Evolutionary conservation across 2,113 vertebrate species (phyloP).

Genomic region (Lutjanus erythropterus): DNA sequence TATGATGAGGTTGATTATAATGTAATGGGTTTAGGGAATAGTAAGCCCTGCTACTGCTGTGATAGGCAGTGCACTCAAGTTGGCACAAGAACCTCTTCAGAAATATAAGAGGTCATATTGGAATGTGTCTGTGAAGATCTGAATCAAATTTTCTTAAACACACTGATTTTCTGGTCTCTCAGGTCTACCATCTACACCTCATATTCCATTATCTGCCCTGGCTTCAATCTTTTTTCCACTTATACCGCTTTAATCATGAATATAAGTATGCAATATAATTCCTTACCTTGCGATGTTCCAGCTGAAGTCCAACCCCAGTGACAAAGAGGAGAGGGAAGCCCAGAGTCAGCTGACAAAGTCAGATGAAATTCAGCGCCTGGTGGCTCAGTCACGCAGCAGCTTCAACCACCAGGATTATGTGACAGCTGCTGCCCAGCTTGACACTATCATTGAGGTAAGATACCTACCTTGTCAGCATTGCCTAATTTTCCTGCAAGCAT

Average conservation of each 20-base stretch:
- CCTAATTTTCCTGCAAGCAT: background rate
- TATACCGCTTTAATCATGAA: background rate
- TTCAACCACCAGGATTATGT: slow-evolving; percentile 86
- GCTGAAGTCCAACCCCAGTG: slow-evolving; percentile 93
- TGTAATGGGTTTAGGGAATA: slow-evolving; percentile 51
- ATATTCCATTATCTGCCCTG: background rate
- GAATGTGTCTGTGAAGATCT: background rate
- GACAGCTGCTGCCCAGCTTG: slow-evolving; percentile 87
- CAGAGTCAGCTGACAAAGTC: slow-evolving; percentile 90
- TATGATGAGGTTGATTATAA: slow-evolving; percentile 55
- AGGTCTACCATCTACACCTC: background rate
- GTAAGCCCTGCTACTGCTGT: slow-evolving; percentile 28
- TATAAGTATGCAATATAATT: background rate
- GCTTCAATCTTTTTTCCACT: background rate
- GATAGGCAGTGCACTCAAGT: slow-evolving; percentile 23
- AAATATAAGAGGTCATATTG: no score
- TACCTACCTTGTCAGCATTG: background rate
- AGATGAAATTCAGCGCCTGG: slow-evolving; percentile 92
- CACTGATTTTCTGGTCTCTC: background rate
- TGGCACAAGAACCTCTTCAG: no score
- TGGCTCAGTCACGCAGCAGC: slow-evolving; percentile 85
- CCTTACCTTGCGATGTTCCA: slow-evolving; percentile 68
- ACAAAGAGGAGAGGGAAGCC: slow-evolving; percentile 92
- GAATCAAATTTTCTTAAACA: background rate
- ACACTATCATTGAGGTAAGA: slow-evolving; percentile 92